These are phyloP conservation scores for Hirtodrosophila confusa DNA, from an alignment of 2,888 invertebrate species.

Conservation along the genomic window DNA sequence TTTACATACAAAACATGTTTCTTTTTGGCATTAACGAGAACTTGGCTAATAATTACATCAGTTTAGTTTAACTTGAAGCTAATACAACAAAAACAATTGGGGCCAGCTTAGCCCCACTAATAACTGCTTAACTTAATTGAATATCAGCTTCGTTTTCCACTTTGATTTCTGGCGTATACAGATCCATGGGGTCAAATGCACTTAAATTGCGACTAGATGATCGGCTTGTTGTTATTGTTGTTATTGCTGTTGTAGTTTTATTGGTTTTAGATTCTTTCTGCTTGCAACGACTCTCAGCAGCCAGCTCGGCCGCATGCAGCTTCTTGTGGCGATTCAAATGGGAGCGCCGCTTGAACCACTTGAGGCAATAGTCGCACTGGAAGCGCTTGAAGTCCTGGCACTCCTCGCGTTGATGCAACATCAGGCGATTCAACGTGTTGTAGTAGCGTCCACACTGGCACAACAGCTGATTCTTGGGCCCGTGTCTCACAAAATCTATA, in stretches of 20 bases:
- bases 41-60: slow-evolving; percentile 54
- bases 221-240: slow-evolving; percentile 1
- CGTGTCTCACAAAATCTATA: slow-evolving; percentile 52
- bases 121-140: slow-evolving; percentile 39
- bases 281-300: slow-evolving; percentile 39
- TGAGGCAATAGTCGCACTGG: slow-evolving; percentile 77
- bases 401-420: slow-evolving; percentile 77
- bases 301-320: slow-evolving; percentile 73
- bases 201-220: slow-evolving; percentile 21
- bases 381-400: slow-evolving; percentile 79
- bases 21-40: slow-evolving; percentile 69
- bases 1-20: slow-evolving; percentile 29
- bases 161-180: slow-evolving; percentile 54
- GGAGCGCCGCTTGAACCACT: slow-evolving; percentile 81
- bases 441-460: slow-evolving; percentile 85
- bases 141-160: slow-evolving; percentile 60
- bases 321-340: slow-evolving; percentile 82
- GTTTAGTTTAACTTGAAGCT: slow-evolving; percentile 24
- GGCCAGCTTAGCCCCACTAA: background rate
- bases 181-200: slow-evolving; percentile 46
- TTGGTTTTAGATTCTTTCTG: slow-evolving; percentile 7
- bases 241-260: background rate
- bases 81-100: slow-evolving; percentile 2
- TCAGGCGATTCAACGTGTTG: slow-evolving; percentile 71
- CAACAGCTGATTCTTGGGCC: slow-evolving; percentile 66